These are phyloP conservation scores for Euwallacea similis DNA, from an alignment of 1,140 invertebrate species.

Conservation along the genomic window DNA sequence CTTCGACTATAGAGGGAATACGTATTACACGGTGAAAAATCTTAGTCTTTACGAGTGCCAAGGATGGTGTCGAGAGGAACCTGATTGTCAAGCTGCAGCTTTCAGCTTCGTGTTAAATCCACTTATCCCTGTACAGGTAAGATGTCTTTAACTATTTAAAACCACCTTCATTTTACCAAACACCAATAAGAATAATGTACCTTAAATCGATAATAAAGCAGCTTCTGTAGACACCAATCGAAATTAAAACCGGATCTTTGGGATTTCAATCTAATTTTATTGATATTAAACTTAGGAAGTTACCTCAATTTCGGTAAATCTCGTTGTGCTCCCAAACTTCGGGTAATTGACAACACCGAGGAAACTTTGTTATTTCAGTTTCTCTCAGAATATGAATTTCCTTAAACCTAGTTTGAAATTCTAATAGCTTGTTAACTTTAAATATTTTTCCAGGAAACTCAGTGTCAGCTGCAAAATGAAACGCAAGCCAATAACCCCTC, in stretches of 20 bases:
- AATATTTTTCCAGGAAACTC: slow-evolving; percentile 72
- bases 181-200: too few relatives aligned
- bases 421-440: too few relatives aligned
- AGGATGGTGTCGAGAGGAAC: slow-evolving; percentile 90
- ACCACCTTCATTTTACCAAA: not conserved
- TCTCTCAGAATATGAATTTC: too few relatives aligned
- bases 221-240: not conserved
- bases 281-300: not conserved
- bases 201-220: too few relatives aligned
- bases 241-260: slow-evolving; percentile 1
- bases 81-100: slow-evolving; percentile 85
- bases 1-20: slow-evolving; percentile 85
- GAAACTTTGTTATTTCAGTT: not conserved
- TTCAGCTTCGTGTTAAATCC: slow-evolving; percentile 93
- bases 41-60: slow-evolving; percentile 91
- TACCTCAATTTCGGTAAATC: not conserved
- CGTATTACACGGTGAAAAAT: slow-evolving; percentile 91
- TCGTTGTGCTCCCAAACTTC: not conserved
- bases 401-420: too few relatives aligned
- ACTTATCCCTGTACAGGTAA: slow-evolving; percentile 81
- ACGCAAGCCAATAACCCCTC: slow-evolving; percentile 85
- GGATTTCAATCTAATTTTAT: slow-evolving; percentile 2
- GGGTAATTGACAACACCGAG: not conserved
- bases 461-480: slow-evolving; percentile 91
- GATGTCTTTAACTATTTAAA: slow-evolving; percentile 46